These are phyloP conservation scores for Argentina silus DNA, from an alignment of 2,797 vertebrate genomes.

Conservation along the genomic window DNA sequence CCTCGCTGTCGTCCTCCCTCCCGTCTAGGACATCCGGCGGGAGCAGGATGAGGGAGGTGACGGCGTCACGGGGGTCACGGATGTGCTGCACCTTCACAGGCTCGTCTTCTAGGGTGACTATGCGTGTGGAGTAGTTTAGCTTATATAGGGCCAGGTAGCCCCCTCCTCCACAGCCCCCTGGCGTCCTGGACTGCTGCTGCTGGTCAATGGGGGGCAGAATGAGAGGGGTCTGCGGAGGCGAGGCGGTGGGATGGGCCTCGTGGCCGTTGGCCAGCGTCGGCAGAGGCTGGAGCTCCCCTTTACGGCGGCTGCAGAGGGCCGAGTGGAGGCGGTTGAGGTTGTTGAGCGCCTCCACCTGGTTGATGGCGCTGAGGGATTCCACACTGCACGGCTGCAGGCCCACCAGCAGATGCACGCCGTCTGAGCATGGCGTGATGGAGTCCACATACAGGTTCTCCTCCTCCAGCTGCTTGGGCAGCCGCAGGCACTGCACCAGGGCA, in stretches of 20 bases:
- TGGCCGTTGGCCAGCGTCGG: constrained; percentile 78
- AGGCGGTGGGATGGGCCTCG: constrained; percentile 82
- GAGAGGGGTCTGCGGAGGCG: constrained; percentile 83
- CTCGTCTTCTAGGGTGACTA: constrained; percentile 96
- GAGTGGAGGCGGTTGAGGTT: constrained; percentile 98
- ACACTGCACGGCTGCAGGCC: constrained; percentile 88
- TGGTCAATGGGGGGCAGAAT: constrained; percentile 78
- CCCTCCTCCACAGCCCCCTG: constrained; percentile 82
- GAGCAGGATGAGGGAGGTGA: constrained; percentile 95
- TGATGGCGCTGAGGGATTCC: constrained; percentile 93
- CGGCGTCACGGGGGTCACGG: constrained; percentile 92
- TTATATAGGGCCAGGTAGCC: constrained; percentile 97
- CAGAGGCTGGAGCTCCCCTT: constrained; percentile 83
- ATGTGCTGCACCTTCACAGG: constrained; percentile 97
- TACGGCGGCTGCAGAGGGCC: constrained; percentile 91
- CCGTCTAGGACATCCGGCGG: constrained; percentile 95
- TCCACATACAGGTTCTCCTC: constrained; percentile 96
- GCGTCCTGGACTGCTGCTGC: constrained; percentile 64
- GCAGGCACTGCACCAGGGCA: constrained; percentile 93
- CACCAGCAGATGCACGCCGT: constrained; percentile 94
- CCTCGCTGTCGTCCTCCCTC: constrained; percentile 95
- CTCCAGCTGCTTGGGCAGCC: constrained; percentile 93
- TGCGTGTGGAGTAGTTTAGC: constrained; percentile 96
- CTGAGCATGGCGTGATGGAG: constrained; percentile 96
- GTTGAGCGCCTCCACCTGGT: constrained; percentile 99